Percentiles rank a stretch among this genome's conserved stretches.
These are phyloP conservation scores for Pelochelys cantorii DNA, from an alignment of 2,797 vertebrate genomes.

Conservation along the genomic window DNA sequence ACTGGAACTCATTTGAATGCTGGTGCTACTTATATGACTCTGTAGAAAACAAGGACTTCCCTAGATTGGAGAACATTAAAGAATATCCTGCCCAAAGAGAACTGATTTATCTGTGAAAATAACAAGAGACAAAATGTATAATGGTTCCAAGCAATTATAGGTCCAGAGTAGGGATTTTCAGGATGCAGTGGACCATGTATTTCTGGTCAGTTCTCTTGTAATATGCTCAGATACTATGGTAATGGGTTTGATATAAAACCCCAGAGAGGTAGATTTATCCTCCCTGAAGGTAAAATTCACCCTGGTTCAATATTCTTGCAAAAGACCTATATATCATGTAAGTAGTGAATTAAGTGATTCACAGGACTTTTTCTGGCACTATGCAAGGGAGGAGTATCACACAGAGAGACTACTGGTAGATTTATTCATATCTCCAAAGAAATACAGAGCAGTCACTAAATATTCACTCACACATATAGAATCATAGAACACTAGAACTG, in stretches of 20 bases:
- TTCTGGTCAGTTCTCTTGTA: background rate
- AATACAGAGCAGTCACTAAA: background rate
- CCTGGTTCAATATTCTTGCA: background rate
- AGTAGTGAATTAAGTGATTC: background rate
- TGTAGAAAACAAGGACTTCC: conserved; percentile 41
- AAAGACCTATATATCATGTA: background rate
- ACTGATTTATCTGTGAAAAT: background rate
- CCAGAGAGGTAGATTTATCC: background rate
- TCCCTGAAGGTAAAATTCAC: background rate
- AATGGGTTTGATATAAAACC: background rate
- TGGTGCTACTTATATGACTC: conserved; percentile 43
- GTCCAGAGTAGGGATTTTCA: background rate
- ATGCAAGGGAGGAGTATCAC: background rate
- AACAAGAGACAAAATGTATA: background rate
- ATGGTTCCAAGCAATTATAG: background rate
- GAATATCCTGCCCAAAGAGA: background rate
- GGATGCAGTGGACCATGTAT: background rate
- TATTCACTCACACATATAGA: background rate
- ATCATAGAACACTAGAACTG: too few species aligned
- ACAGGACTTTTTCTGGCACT: background rate
- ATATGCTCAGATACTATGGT: background rate
- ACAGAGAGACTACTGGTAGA: background rate
- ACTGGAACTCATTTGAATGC: conserved; percentile 42
- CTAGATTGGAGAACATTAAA: conserved; percentile 50
- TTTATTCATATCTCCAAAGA: background rate